phyloP scores from a whole-genome alignment of 2,888 invertebrate species.

The Galerucella nymphaeae region DNA sequence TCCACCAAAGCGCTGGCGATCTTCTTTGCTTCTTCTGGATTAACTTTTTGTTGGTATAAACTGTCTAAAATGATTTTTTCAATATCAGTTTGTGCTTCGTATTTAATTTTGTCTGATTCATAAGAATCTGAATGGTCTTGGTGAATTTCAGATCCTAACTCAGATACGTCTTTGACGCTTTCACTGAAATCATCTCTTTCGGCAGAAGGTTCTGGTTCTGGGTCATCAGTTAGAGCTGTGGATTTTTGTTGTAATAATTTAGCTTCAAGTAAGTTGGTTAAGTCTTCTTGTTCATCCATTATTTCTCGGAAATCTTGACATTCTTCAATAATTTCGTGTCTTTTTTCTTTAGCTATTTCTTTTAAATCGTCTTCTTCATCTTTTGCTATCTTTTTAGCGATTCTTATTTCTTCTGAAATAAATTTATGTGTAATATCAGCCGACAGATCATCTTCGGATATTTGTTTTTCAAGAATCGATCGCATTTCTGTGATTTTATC shows the following conservation, averaged over 20 bases:
- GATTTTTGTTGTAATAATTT: slow-evolving; percentile 41
- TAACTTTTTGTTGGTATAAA: slow-evolving; percentile 63
- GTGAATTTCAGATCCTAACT: slow-evolving; percentile 62
- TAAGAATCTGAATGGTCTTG: slow-evolving; percentile 61
- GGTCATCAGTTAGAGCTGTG: slow-evolving; percentile 25
- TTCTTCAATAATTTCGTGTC: slow-evolving; percentile 33
- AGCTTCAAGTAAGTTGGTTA: slow-evolving; percentile 47
- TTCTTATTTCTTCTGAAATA: slow-evolving; percentile 35
- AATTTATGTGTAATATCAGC: slow-evolving; percentile 45
- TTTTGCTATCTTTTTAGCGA: slow-evolving; percentile 41
- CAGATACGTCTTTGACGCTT: slow-evolving; percentile 60
- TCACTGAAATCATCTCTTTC: slow-evolving; percentile 62
- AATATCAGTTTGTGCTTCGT: slow-evolving; percentile 63
- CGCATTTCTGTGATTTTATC: slow-evolving; percentile 7
- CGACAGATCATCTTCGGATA: slow-evolving; percentile 30
- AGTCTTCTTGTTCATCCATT: slow-evolving; percentile 46
- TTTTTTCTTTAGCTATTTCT: slow-evolving; percentile 26
- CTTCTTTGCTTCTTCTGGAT: slow-evolving; percentile 66
- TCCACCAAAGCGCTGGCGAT: slow-evolving; percentile 67
- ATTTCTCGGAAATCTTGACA: slow-evolving; percentile 34
- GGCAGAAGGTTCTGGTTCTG: slow-evolving; percentile 20
- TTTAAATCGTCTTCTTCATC: slow-evolving; percentile 34
- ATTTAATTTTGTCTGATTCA: slow-evolving; percentile 60
- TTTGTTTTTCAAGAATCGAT: not conserved
- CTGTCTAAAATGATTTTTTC: slow-evolving; percentile 63